Base-by-base conservation (phyloP, 2,797 vertebrate species). In the Decapterus maruadsi region DNA sequence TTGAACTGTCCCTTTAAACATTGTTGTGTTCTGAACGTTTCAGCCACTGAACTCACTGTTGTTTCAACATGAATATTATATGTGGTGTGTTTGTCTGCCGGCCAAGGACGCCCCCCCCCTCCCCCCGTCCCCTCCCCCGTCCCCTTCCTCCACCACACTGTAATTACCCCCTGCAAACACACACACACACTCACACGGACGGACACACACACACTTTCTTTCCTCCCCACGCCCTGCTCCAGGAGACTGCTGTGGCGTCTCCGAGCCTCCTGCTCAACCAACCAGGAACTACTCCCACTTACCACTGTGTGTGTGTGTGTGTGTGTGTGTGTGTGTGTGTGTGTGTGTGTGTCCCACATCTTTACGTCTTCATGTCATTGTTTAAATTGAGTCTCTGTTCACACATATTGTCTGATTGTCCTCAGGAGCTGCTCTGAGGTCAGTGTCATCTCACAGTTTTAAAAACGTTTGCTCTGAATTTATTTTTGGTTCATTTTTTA, bases 221-320 rank as follows among this genome's bases (percentile, higher is more conserved):
- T 83, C 84, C 61, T 66, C 72, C 81, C 85, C 83, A 87, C 89
- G 22, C 89, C 87, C 87, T 77, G 82, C 87, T 91, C 86, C 89
- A 90, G 78, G 89, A 90, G 82, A 83, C 86, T 64, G 69, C 64
- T 54, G 66, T 87, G 89, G 91, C 91, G 89, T 91, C 90, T 91
- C 67, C 22, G 68, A 88, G 80, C 90, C 87, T 91, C 87, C 84
- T 84, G 85, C 88, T 81, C 42, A 6, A 87, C 78, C 71, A 51
- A 85, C 87, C 84, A 89, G 89, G 87, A 90, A 90, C 88, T 82
- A 67, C 88, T 86, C 88, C 82, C 78, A 75, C 81, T 76, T 60
- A 81, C 69, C 71, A 36, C 72, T 55, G 68, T 70, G 26, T 26
- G 26, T 26, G 26, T 26, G 26, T 26, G 26, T 77, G 78, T 78